Evolutionary conservation across 1,140 invertebrate genomes (phyloP).

Genomic region (Babylonia areolata): DNA sequence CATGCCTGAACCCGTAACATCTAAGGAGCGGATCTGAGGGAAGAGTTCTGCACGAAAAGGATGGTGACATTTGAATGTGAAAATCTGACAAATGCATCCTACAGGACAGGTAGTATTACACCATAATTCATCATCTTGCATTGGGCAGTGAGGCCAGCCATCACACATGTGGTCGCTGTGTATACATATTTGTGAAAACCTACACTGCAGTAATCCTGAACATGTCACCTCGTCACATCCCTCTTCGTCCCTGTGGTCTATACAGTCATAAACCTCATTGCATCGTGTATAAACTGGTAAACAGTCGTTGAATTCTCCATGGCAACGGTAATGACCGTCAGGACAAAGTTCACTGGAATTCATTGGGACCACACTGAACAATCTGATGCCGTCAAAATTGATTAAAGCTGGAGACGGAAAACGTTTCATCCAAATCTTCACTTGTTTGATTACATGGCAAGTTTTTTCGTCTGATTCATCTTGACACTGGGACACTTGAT

Average conservation of each 20-base stretch:
- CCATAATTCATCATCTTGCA: slow-evolving; percentile 37
- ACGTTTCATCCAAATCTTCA: too few relatives aligned
- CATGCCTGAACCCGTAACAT: neutral
- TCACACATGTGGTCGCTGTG: slow-evolving; percentile 24
- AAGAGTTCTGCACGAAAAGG: neutral
- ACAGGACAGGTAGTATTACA: slow-evolving; percentile 45
- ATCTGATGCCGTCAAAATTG: neutral
- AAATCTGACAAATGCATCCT: slow-evolving; percentile 40
- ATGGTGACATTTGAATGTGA: neutral
- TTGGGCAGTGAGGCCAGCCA: slow-evolving; percentile 34
- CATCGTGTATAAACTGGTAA: slow-evolving; percentile 14
- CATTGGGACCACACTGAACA: neutral
- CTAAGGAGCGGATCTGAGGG: neutral
- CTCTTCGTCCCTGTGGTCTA: neutral
- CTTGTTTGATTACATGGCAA: neutral
- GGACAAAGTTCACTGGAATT: neutral
- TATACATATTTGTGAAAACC: slow-evolving; percentile 28
- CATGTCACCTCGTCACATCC: slow-evolving; percentile 26
- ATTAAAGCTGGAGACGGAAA: neutral
- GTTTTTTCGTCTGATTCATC: slow-evolving; percentile 7
- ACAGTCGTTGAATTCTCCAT: neutral
- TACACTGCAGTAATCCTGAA: slow-evolving; percentile 34
- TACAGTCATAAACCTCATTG: slow-evolving; percentile 23
- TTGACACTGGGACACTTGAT: neutral
- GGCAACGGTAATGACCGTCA: slow-evolving; percentile 6